A percentile compares a stretch with the other conserved stretches of the same genome.
phyloP scores from a whole-genome alignment of 2,888 invertebrate species.

The Drosophila leonis region DNA sequence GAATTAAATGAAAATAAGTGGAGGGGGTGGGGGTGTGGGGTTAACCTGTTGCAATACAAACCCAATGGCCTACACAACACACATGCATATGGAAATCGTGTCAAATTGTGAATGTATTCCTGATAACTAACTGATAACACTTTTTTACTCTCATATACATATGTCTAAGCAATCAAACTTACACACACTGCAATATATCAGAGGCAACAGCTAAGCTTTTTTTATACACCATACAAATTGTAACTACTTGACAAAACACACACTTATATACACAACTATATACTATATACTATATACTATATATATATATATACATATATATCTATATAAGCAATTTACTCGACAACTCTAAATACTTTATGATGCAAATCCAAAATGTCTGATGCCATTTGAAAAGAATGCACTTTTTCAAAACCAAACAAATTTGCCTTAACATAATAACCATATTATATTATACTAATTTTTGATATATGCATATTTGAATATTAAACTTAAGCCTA shows the following conservation, averaged over 20 bases:
- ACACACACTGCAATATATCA: constrained; percentile 38
- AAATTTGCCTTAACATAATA: constrained; percentile 80
- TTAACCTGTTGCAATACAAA: constrained; percentile 48
- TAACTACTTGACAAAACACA: constrained; percentile 23
- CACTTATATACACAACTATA: constrained; percentile 11
- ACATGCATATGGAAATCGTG: constrained; percentile 43
- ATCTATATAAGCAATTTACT: constrained; percentile 34
- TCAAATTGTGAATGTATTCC: constrained; percentile 52
- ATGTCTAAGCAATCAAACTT: constrained; percentile 64
- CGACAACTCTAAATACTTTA: constrained; percentile 59
- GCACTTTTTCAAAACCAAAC: constrained; percentile 79
- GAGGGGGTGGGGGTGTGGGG: neutral
- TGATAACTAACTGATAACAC: constrained; percentile 11
- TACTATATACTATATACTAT: constrained; percentile 24
- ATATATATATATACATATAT: constrained; percentile 19
- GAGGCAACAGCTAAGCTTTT: constrained; percentile 39
- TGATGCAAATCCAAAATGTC: constrained; percentile 86
- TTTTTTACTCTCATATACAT: constrained; percentile 28
- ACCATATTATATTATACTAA: constrained; percentile 72
- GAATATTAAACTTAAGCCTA: constrained; percentile 56
- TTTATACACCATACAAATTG: constrained; percentile 44
- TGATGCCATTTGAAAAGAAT: constrained; percentile 87
- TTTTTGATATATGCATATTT: constrained; percentile 76
- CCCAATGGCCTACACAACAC: constrained; percentile 33
- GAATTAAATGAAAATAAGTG: constrained; percentile 10